Evolutionary conservation across 2,797 vertebrate species (phyloP).

Genomic region (Onychomys torridus): DNA sequence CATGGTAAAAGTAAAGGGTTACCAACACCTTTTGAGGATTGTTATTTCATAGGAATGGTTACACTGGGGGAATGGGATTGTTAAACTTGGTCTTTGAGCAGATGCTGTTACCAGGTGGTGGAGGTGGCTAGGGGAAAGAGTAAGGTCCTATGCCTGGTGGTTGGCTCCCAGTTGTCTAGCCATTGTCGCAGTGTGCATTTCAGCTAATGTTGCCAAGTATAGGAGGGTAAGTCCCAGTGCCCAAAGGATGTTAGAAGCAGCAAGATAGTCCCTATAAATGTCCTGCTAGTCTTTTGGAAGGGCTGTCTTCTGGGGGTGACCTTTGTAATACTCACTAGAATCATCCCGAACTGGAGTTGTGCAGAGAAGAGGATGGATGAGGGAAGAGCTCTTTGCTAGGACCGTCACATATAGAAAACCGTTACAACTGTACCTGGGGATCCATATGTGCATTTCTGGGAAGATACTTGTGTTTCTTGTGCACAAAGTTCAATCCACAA

Average conservation of each 20-base stretch:
- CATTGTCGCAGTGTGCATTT: not conserved
- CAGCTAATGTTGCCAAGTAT: constrained; percentile 22
- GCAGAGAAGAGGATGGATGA: not conserved
- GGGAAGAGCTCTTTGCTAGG: not conserved
- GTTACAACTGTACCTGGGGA: constrained; percentile 5
- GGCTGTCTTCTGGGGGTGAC: constrained; percentile 27
- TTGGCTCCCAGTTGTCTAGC: not conserved
- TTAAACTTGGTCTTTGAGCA: not conserved
- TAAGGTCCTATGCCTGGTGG: not conserved
- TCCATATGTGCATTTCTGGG: not conserved
- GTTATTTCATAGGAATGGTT: not conserved
- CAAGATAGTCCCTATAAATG: constrained; percentile 31
- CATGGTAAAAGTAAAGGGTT: not conserved
- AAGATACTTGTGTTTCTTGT: constrained; percentile 44
- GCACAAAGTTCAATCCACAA: constrained; percentile 8
- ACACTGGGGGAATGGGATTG: not conserved
- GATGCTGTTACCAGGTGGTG: not conserved
- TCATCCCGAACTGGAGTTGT: not conserved
- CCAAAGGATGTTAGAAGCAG: constrained; percentile 13
- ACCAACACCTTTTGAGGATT: not conserved
- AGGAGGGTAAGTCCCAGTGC: constrained; percentile 21
- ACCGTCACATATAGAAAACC: not conserved
- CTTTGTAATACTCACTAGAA: not conserved
- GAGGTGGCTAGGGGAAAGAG: not conserved
- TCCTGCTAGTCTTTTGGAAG: constrained; percentile 28